Evolutionary conservation across 64 coral and sea anemone genomes (phyloP), one percentile per base, ranked within the genome.

Genomic region (Acropora tenuis): DNA sequence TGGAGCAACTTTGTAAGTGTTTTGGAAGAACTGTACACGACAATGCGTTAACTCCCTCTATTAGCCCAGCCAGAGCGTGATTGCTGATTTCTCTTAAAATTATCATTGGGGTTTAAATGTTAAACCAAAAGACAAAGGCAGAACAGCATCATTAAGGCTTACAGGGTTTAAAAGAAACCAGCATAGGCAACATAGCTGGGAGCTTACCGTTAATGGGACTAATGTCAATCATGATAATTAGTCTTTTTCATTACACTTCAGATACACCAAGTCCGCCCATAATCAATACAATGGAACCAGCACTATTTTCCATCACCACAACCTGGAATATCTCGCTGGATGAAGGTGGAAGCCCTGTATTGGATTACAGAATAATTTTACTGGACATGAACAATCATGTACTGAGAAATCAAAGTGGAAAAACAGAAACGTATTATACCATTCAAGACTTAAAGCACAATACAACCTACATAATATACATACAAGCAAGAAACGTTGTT

Each of bases 1-100:
- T 89, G 40, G 76, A 78, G 20, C 74, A 78, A 89, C 15, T 78
- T 12, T 17, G 87, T 89, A 89, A 61, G 87, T 47, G 68, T 68
- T 9, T 16, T 13, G 11, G 12, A 30, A 30, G 30, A 30, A 0
- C 30, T 30, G 30, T 30, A 30, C 30, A 30, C 30, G 30, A 30
- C 30, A 30, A 30, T 30, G 30, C 30, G 30, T 67, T 67, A 13
- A 67, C 17, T 67, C 10, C 4, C 17, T 4, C 63, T 67, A 4
- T 67, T 18, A 67, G 11, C 11, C 11, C 7, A 67, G 4, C 12
- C 3, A 67, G 30, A 30, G 30, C 0, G 11, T 13, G 12, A 30
- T 30, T 30, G 30, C 30, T 30, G 30, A 30, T 30, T 30, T 30
- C 30, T 30, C 30, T 30, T 30, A 0, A 30, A 16, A 67, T 67